Evolutionary conservation across 2,797 vertebrate genomes (phyloP), one percentile per base, ranked within the genome.

Genomic region (Lophura swinhoii): DNA sequence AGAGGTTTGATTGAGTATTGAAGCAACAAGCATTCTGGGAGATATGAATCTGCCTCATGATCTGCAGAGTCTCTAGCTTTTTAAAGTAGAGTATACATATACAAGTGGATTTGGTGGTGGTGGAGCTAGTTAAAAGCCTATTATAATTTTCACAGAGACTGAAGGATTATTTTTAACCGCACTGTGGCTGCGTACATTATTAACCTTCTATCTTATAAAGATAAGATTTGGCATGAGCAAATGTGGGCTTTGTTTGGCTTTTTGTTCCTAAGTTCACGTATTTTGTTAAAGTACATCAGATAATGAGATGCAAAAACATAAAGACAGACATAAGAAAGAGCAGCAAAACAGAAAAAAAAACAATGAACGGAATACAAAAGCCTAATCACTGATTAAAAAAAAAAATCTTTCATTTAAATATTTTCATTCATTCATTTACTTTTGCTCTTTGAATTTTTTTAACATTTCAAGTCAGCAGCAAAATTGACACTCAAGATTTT

Each of bases 211-310:
- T 59, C 67, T 74, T 48, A 58, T 78, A 76, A 10, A 88, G 68
- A 79, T 82, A 84, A 95, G 77, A 86, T 79, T 84, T 88, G 85
- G 64, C 77, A 79, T 39, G 18, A 84, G 53, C 18, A 76, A 76
- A 71, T 66, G 58, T 33, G 55, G 79, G 77, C 11, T 84, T 92
- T 93, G 69, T 71, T 84, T 82, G 73, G 68, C 48, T 43, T 93
- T 93, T 91, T 87, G 29, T 70, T 82, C 85, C 73, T 58, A 79
- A 64, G 35, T 79, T 91, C 77, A 74, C 37, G 9, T 71, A 77
- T 88, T 92, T 88, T 88, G 53, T 73, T 66, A 14, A 84, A 74
- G 64, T 68, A 43, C 33, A 82, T 79, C 79, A 84, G 77, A 88
- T 88, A 88, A 73, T 53, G 46, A 81, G 48, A 55, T 29, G 26